Percentiles rank a stretch among this genome's conserved stretches.
phyloP scores from a whole-genome alignment of 2,797 vertebrate species.

The Pitangus sulphuratus region DNA sequence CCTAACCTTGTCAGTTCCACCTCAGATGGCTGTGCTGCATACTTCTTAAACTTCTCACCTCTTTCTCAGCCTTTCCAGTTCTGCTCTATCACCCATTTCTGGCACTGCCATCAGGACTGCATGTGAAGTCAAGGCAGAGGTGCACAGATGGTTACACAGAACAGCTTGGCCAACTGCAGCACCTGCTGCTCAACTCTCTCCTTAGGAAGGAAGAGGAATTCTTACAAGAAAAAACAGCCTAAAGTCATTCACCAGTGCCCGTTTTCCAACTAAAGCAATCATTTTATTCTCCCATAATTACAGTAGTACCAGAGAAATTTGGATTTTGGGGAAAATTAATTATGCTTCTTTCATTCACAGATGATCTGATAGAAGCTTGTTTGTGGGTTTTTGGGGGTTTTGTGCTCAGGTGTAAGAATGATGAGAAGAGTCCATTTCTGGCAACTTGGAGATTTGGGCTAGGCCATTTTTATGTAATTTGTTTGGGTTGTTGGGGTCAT shows the following conservation, averaged over 20 bases:
- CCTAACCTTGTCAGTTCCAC: neutral
- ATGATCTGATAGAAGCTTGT: neutral
- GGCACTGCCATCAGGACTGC: neutral
- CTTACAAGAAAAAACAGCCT: neutral
- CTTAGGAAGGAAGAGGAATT: neutral
- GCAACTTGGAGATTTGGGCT: neutral
- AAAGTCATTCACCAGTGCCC: fast-evolving
- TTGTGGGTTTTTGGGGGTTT: neutral
- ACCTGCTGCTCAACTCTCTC: neutral
- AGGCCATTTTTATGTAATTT: neutral
- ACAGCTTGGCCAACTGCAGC: neutral
- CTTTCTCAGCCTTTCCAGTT: neutral
- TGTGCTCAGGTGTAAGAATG: neutral
- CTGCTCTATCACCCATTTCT: neutral
- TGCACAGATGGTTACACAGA: neutral
- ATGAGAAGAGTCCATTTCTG: neutral
- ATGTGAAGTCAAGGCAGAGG: neutral
- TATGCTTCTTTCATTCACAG: neutral
- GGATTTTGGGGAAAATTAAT: neutral
- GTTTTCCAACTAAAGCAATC: neutral
- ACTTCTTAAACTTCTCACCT: neutral
- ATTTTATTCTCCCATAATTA: neutral
- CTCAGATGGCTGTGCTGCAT: neutral
- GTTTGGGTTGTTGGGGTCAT: neutral
- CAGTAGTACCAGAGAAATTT: neutral